Conservation (phyloP, 2,888 invertebrate species). For the Capitulum mitella region DNA sequence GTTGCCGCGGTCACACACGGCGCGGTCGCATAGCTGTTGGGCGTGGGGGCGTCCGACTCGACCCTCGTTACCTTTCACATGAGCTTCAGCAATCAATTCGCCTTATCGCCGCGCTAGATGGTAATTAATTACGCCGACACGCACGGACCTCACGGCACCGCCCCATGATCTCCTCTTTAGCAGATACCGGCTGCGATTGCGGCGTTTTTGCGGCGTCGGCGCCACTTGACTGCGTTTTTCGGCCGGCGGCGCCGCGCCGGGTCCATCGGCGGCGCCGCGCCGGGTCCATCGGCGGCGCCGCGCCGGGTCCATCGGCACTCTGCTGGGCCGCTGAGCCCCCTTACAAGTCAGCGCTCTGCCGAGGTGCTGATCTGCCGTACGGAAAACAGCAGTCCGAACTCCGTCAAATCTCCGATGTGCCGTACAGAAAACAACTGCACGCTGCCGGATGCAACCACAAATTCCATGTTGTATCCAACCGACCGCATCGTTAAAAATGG, state of each 20-base stretch:
- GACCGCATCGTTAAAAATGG: too few relatives aligned
- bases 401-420: too few relatives aligned
- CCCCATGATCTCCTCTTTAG: slow-evolving; percentile 15
- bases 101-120: background rate
- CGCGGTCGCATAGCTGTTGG: background rate
- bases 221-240: background rate
- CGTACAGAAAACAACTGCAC: too few relatives aligned
- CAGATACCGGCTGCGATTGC: background rate
- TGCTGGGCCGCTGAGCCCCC: too few relatives aligned
- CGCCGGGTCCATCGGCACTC: too few relatives aligned
- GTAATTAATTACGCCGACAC: slow-evolving; percentile 8
- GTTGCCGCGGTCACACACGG: background rate
- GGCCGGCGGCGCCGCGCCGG: background rate
- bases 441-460: too few relatives aligned
- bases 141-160: background rate
- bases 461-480: too few relatives aligned
- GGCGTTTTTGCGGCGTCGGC: background rate
- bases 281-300: too few relatives aligned
- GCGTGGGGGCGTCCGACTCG: background rate
- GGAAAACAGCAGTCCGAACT: too few relatives aligned
- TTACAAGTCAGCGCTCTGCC: too few relatives aligned
- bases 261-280: too few relatives aligned
- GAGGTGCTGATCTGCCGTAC: too few relatives aligned
- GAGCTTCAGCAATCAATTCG: slow-evolving; percentile 13
- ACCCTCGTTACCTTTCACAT: background rate